Percentiles rank a stretch among this genome's conserved stretches.
Conservation (phyloP, 2,113 vertebrate genomes). For the Cephalophus harveyi region DNA sequence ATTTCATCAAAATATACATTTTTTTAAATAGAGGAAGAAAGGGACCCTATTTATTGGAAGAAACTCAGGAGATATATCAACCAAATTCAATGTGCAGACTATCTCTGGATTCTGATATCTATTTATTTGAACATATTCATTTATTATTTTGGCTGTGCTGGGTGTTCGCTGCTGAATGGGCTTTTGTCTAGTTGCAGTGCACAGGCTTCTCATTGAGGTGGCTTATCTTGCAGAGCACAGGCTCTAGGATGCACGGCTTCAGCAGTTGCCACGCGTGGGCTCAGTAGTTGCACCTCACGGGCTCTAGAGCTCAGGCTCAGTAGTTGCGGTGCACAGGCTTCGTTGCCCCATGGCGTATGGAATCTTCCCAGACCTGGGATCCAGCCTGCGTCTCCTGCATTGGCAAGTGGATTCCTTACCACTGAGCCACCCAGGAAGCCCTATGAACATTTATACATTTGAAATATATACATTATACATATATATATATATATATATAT, state of each 20-base stretch:
- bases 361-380: background rate
- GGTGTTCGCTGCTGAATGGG: background rate
- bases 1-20: background rate
- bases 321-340: background rate
- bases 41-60: background rate
- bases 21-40: background rate
- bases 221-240: background rate
- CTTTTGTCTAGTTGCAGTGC: background rate
- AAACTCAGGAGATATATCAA: background rate
- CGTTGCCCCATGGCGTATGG: accelerated
- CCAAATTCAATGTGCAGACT: background rate
- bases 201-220: background rate
- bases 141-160: background rate
- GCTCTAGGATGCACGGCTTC: background rate
- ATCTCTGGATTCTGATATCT: background rate
- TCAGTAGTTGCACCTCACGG: background rate
- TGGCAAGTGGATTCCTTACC: background rate
- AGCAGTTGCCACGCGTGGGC: accelerated
- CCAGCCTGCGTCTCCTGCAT: background rate
- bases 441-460: background rate
- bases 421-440: background rate
- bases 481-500: background rate
- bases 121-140: background rate
- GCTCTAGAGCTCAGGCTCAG: background rate
- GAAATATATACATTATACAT: background rate